A percentile compares a stretch with the other conserved stretches of the same genome.
phyloP scores from a whole-genome alignment of 2,797 vertebrate genomes.

The Scarus forsteni region DNA sequence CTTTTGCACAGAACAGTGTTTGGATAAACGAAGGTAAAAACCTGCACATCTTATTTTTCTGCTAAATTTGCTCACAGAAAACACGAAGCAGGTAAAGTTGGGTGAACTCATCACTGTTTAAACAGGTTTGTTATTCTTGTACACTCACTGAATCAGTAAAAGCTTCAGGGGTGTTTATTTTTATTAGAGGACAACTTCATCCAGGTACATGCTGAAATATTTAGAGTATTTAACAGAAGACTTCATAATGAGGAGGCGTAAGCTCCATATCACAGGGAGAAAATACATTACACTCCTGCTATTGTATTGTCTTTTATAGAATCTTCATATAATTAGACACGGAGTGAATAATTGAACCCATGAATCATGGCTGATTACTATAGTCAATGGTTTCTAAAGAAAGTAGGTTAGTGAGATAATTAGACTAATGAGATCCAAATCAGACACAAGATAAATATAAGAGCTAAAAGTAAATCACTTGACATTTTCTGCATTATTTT shows the following conservation, averaged over 20 bases:
- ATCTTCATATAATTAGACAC: slow-evolving; percentile 8
- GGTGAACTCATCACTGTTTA: slow-evolving; percentile 18
- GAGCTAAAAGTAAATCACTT: background rate
- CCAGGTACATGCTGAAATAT: slow-evolving; percentile 4
- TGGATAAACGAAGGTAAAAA: slow-evolving; percentile 6
- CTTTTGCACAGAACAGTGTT: slow-evolving; percentile 3
- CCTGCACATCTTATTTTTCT: slow-evolving; percentile 1
- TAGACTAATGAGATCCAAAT: slow-evolving; percentile 21
- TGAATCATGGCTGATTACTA: slow-evolving; percentile 18
- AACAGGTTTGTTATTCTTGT: slow-evolving; percentile 4
- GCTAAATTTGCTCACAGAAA: background rate
- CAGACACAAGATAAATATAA: slow-evolving; percentile 1
- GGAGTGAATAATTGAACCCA: slow-evolving; percentile 1
- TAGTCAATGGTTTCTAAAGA: background rate
- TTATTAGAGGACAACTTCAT: background rate
- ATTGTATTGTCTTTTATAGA: background rate
- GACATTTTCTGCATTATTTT: background rate
- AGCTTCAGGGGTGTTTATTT: slow-evolving; percentile 15
- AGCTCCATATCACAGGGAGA: background rate
- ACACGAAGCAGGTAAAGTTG: slow-evolving; percentile 20
- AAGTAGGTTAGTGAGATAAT: slow-evolving; percentile 25
- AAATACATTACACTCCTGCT: background rate
- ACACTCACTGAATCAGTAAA: slow-evolving; percentile 9
- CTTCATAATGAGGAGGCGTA: slow-evolving; percentile 1
- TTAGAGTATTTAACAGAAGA: background rate